Base-by-base conservation (phyloP, 2,888 invertebrate genomes). In the Troides aeacus region DNA sequence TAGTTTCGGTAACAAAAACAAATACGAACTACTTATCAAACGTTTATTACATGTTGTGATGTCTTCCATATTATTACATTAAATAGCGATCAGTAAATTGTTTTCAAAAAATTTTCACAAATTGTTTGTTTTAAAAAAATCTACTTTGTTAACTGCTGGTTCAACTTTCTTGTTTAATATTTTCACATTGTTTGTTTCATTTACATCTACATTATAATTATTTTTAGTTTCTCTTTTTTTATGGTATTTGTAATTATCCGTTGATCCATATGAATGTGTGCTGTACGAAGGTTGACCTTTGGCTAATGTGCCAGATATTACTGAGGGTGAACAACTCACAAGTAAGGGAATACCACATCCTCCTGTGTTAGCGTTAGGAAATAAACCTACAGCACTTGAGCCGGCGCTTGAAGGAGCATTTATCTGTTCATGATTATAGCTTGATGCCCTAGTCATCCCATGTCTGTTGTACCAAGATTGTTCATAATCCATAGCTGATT, bases 271-370 rank as follows among this genome's bases (percentile, higher is more conserved):
- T 0, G 85, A 79, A 18, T 88, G 81, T 1, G 82, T 73, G 8
- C 78, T 73, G 73, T 84, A 85, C 17, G 82, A 74, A 2, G 80
- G 72, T 8, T 84, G 82, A 1, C 84, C 61, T 71, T 88, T 88
- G 8, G 88, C 83, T 72, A 90, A 76, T 71, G 83, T 88, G 7
- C 91, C 91, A 15, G 87, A 82, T 1, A 86, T 86, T 10, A 92
- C 86, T 0, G 86, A 85, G 1, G 92, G 92, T 0, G 88, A 88
- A 75, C 92, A 93, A 76, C 92, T 92, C 59, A 93, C 76, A 42
- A 92, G 78, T 64, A 92, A 75, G 3, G 92, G 92, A 50, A 92
- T 87, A 12, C 84, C 89, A 69, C 91, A 92, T 23, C 84, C 80
- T n/a, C 88, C 86, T 15, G 84, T 77, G 66, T 86, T 87, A n/a